These are phyloP conservation scores for Euleptes europaea DNA, from an alignment of 2,113 vertebrate genomes.

Conservation along the genomic window DNA sequence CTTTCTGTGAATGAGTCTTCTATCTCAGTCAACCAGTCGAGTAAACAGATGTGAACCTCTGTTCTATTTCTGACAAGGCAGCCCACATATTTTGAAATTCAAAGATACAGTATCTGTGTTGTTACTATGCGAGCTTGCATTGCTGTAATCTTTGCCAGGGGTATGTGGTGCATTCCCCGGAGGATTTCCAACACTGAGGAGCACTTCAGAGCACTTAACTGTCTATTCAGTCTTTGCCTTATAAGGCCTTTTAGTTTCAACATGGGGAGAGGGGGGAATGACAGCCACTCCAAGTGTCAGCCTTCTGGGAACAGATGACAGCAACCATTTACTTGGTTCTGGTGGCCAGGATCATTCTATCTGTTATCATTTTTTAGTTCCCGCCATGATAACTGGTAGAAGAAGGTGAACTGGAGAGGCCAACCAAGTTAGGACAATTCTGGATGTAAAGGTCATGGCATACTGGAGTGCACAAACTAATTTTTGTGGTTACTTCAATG, in stretches of 20 bases:
- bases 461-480: accelerated
- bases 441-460: background rate
- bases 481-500: background rate
- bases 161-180: constrained; percentile 73
- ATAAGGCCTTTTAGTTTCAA: constrained; percentile 82
- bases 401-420: constrained; percentile 14
- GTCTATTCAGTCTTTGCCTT: constrained; percentile 79
- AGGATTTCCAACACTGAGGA: constrained; percentile 69
- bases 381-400: constrained; percentile 36
- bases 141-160: constrained; percentile 76
- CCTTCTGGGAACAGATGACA: constrained; percentile 69
- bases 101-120: constrained; percentile 73
- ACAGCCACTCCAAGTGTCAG: constrained; percentile 67
- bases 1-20: constrained; percentile 36
- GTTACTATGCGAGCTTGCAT: constrained; percentile 60
- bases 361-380: constrained; percentile 25
- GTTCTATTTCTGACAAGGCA: constrained; percentile 56
- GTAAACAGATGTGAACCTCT: constrained; percentile 46
- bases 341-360: constrained; percentile 27
- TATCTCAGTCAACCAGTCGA: constrained; percentile 47
- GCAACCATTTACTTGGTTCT: constrained; percentile 42
- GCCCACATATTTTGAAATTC: constrained; percentile 43
- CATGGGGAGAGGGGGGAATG: constrained; percentile 53
- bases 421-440: background rate
- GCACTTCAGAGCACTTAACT: constrained; percentile 70